phyloP scores from a whole-genome alignment of 2,888 invertebrate species.

The Ichneumoninae sp. region DNA sequence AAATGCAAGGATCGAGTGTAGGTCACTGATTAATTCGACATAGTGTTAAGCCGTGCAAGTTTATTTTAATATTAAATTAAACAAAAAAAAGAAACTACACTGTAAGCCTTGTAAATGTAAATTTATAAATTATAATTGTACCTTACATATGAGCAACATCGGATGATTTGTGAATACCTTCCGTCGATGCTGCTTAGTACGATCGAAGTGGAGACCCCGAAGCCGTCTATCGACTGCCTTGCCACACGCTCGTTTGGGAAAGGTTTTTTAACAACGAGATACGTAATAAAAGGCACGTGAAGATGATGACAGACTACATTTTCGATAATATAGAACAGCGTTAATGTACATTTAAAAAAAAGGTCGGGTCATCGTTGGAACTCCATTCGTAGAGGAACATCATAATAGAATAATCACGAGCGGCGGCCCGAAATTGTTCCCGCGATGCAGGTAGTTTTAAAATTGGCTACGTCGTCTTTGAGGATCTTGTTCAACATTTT shows the following conservation, averaged over 20 bases:
- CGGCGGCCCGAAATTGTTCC: not conserved
- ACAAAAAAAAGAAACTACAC: constrained; percentile 69
- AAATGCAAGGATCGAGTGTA: constrained; percentile 71
- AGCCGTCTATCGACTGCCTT: not conserved
- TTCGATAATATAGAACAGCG: not conserved
- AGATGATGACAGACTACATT: not conserved
- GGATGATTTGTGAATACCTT: constrained; percentile 21
- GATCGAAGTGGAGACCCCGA: not conserved
- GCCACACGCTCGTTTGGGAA: constrained; percentile 2
- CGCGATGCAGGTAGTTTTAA: constrained; percentile 59
- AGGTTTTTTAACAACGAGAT: not conserved
- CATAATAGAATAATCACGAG: not conserved
- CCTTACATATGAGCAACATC: constrained; percentile 76
- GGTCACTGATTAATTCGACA: constrained; percentile 76
- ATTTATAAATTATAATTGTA: constrained; percentile 83
- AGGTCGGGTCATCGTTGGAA: not conserved
- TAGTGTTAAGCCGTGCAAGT: constrained; percentile 80
- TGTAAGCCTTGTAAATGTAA: constrained; percentile 83
- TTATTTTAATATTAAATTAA: constrained; percentile 82
- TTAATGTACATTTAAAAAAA: not conserved
- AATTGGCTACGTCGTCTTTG: constrained; percentile 74
- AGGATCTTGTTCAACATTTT: constrained; percentile 76
- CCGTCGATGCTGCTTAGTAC: constrained; percentile 28
- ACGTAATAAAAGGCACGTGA: constrained; percentile 8
- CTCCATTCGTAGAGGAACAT: not conserved